Base-by-base conservation (phyloP, 1,140 invertebrate species). In the Varroa destructor region DNA sequence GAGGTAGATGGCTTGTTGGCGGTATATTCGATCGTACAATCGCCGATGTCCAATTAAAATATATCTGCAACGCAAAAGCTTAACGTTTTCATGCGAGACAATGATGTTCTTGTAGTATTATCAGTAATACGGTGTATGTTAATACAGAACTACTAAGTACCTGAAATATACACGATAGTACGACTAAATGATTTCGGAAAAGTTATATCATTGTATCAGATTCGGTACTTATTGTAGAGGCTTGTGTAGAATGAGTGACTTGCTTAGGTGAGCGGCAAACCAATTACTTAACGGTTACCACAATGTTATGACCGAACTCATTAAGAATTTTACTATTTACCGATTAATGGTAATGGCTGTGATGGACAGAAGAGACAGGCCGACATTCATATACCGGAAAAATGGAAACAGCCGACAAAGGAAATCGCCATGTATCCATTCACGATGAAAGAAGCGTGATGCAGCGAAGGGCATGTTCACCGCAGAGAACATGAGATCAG, bases 361-460 rank as follows among this genome's bases (percentile, higher is more conserved):
- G 87, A 93, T 92, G 76, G 88, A 90, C 57, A 92, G 82, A 42
- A 93, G 80, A 0, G 89, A 91, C 12, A 89, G 87, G 1, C 88
- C 89, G 12, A 92, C 89, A 77, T 92, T 92, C 71, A 89, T 89
- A 78, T 92, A 92, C 80, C 91, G 91, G 75, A 92, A 86, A 74
- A 92, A 86, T 0, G 90, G 89, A 80, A 92, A 93, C 77, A 91
- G 83, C 78, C 86, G 84, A 78, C 90, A 92, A 12, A 91, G 82
- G 0, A 83, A 83, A 0, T 86, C 84, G 0, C 89, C 89, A n/a
- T 91, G 82, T 46, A 87, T 83, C 90, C 90, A 93, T 72, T 85
- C 84, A 80, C 89, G 85, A 77, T 88, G 83, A 75, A 89, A 86
- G 79, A 87, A 91, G 77, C 89, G 83, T 75, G 86, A 87, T 36